Conservation (phyloP, 2,113 vertebrate species). For the Nesoenas mayeri region DNA sequence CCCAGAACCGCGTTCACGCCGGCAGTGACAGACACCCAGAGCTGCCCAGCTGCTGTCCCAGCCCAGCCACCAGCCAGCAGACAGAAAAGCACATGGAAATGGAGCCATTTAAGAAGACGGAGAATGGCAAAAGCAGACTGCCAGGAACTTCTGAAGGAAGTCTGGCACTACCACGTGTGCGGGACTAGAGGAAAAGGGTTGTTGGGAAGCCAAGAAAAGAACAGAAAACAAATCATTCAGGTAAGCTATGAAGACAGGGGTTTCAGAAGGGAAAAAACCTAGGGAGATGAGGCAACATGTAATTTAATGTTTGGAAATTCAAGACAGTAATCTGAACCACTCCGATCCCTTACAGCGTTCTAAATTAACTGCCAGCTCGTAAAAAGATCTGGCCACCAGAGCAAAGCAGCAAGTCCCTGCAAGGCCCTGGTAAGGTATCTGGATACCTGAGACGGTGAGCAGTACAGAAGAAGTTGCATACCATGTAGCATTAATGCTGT, state of each 20-base stretch:
- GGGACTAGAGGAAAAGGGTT: background rate
- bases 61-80: background rate
- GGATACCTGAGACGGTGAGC: background rate
- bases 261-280: background rate
- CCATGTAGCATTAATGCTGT: background rate
- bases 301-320: conserved; percentile 16
- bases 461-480: background rate
- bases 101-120: background rate
- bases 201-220: background rate
- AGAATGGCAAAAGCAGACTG: background rate
- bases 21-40: background rate
- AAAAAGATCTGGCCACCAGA: conserved; percentile 26
- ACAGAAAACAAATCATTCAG: background rate
- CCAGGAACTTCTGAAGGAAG: background rate
- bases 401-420: background rate
- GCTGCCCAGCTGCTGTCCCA: background rate
- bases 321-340: conserved; percentile 32
- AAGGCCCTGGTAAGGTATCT: background rate
- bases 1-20: background rate
- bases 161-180: fast-evolving
- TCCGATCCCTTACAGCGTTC: conserved; percentile 20
- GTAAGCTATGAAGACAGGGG: background rate
- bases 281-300: background rate
- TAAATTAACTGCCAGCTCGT: background rate
- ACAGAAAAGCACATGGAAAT: background rate